These are phyloP conservation scores for Prietella phreatophila DNA, from an alignment of 2,113 vertebrate genomes.

Conservation along the genomic window DNA sequence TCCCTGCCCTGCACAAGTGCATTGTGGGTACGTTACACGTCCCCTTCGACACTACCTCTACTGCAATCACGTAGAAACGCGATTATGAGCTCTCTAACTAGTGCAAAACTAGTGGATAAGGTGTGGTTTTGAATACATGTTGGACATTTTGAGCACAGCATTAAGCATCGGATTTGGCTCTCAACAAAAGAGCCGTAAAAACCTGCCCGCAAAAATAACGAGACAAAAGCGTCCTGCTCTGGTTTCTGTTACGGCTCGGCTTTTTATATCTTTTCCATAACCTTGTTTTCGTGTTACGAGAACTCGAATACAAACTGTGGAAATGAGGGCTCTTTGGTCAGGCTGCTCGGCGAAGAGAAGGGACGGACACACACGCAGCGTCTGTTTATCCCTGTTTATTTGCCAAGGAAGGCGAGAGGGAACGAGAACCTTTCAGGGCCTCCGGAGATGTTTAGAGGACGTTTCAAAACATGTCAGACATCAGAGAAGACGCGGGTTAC, in stretches of 20 bases:
- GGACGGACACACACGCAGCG: conserved; percentile 49
- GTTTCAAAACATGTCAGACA: conserved; percentile 56
- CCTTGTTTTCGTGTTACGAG: conserved; percentile 53
- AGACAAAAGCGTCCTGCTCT: conserved; percentile 50
- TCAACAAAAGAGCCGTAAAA: conserved; percentile 54
- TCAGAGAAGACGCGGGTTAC: conserved; percentile 41
- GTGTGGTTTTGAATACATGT: conserved; percentile 24
- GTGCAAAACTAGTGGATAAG: neutral
- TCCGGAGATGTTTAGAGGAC: conserved; percentile 45
- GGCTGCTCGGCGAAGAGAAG: conserved; percentile 10
- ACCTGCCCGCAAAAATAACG: conserved; percentile 42
- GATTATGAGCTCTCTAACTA: neutral
- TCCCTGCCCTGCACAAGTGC: neutral
- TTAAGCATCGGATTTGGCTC: conserved; percentile 32
- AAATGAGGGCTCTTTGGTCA: conserved; percentile 44
- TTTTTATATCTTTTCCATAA: conserved; percentile 52
- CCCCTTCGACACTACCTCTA: neutral
- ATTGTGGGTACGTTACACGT: neutral
- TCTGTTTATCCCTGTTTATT: conserved; percentile 55
- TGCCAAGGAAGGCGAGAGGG: conserved; percentile 34
- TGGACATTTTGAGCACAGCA: conserved; percentile 31
- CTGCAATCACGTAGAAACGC: neutral
- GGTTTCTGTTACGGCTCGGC: conserved; percentile 54
- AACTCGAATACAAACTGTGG: conserved; percentile 44
- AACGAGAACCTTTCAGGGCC: conserved; percentile 36